These are phyloP conservation scores for Habroteleia sp. DNA, from an alignment of 2,888 invertebrate species.

Conservation along the genomic window DNA sequence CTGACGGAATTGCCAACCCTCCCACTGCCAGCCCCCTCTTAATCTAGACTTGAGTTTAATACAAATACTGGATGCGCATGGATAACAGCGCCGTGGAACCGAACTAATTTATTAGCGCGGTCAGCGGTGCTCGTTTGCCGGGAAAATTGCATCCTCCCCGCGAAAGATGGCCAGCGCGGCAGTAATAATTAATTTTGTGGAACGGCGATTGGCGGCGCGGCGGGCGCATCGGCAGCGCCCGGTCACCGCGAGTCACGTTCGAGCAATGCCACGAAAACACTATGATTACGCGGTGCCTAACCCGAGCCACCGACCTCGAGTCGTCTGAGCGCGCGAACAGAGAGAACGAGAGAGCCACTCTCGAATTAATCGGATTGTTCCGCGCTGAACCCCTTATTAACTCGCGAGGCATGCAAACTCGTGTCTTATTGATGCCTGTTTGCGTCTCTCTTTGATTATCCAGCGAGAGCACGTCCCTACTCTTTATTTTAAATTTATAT, in stretches of 20 bases:
- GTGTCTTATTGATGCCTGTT: conserved; percentile 68
- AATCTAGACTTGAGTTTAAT: conserved; percentile 33
- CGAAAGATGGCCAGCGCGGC: conserved; percentile 49
- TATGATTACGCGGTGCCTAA: conserved; percentile 78
- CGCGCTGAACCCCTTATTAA: conserved; percentile 79
- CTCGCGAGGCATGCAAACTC: conserved; percentile 75
- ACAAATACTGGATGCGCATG: conserved; percentile 47
- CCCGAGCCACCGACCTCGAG: conserved; percentile 70
- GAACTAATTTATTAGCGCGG: conserved; percentile 50
- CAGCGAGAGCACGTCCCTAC: conserved; percentile 67
- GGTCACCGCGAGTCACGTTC: conserved; percentile 76
- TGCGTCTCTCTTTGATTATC: conserved; percentile 68
- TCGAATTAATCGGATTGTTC: conserved; percentile 80
- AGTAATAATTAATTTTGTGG: conserved; percentile 69
- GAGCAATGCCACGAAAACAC: conserved; percentile 77
- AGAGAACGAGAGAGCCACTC: conserved; percentile 70
- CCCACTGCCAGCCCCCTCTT: background rate
- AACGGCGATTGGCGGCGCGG: conserved; percentile 38
- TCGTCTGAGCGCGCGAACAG: conserved; percentile 58
- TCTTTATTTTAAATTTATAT: conserved; percentile 70
- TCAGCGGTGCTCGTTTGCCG: conserved; percentile 50
- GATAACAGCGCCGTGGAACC: conserved; percentile 19
- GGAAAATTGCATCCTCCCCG: conserved; percentile 63
- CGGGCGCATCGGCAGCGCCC: conserved; percentile 48
- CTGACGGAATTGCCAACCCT: conserved; percentile 2